A percentile compares a stretch with the other conserved stretches of the same genome.
Evolutionary conservation across 2,113 vertebrate species (phyloP).

Genomic region (Cichladusa arquata): DNA sequence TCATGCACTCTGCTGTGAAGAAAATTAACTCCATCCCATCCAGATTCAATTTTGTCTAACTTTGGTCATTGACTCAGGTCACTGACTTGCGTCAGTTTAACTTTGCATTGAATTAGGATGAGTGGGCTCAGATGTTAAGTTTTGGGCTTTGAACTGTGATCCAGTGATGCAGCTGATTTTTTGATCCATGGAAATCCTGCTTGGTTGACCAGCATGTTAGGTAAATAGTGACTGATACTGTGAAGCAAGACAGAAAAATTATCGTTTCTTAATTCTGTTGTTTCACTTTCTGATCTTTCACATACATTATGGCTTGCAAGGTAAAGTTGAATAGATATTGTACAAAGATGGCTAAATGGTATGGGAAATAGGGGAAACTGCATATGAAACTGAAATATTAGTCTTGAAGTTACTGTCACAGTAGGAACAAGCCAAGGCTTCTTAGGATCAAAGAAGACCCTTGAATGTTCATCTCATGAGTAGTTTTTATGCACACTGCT

Average conservation of each 20-base stretch:
- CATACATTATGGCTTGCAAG: neutral
- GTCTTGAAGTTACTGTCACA: neutral
- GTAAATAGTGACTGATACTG: neutral
- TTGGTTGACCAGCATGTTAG: neutral
- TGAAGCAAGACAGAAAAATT: neutral
- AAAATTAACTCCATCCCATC: neutral
- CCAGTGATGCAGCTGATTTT: neutral
- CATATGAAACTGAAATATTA: neutral
- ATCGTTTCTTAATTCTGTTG: neutral
- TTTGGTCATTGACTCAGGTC: no score
- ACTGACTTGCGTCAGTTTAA: neutral
- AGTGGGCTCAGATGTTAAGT: neutral
- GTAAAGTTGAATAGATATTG: neutral
- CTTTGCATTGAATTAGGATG: neutral
- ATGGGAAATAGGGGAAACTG: neutral
- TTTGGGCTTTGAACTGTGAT: neutral
- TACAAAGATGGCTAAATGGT: neutral
- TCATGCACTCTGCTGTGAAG: neutral
- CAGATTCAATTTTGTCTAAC: neutral
- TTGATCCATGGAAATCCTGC: neutral
- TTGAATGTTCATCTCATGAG: neutral
- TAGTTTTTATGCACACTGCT: neutral
- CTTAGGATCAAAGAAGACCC: neutral
- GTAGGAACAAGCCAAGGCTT: neutral
- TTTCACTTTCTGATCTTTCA: neutral